phyloP scores from a whole-genome alignment of 2,797 vertebrate genomes.

The Acestrorhynchus altus region DNA sequence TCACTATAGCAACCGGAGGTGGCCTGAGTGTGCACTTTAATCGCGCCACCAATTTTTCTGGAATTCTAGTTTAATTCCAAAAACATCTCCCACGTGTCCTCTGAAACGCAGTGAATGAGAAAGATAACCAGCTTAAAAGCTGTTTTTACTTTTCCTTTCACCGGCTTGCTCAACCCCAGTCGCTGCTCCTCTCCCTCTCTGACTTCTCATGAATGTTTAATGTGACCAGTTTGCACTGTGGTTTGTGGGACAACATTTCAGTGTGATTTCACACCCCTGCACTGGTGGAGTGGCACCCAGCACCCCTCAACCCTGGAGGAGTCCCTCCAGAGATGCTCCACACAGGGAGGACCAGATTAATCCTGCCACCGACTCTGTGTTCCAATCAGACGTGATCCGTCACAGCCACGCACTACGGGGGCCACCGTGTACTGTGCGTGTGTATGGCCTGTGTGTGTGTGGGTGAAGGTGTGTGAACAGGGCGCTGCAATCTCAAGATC shows the following conservation, averaged over 20 bases:
- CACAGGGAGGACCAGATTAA: conserved; percentile 15
- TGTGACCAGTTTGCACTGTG: conserved; percentile 10
- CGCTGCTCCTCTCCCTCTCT: conserved; percentile 15
- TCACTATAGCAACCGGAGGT: no score
- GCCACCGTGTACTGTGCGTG: neutral
- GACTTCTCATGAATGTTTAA: conserved; percentile 37
- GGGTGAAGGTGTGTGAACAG: conserved; percentile 6
- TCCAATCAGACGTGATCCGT: conserved; percentile 27
- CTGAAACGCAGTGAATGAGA: neutral
- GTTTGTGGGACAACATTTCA: conserved; percentile 28
- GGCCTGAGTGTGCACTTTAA: no score
- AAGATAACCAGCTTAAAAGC: neutral
- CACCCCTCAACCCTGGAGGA: neutral
- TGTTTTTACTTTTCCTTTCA: neutral
- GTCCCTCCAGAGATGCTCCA: neutral
- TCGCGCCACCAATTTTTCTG: no score
- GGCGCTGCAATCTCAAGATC: neutral
- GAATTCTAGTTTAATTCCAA: no score
- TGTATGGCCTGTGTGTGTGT: conserved; percentile 7
- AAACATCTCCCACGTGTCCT: neutral
- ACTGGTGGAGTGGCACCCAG: neutral
- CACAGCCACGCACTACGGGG: neutral
- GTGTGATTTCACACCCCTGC: conserved; percentile 16
- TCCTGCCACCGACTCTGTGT: conserved; percentile 2
- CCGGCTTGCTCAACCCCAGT: neutral